Percentiles rank a stretch among this genome's conserved stretches.
Evolutionary conservation across 1,140 invertebrate species (phyloP).

Genomic region (Amyelois transitella): DNA sequence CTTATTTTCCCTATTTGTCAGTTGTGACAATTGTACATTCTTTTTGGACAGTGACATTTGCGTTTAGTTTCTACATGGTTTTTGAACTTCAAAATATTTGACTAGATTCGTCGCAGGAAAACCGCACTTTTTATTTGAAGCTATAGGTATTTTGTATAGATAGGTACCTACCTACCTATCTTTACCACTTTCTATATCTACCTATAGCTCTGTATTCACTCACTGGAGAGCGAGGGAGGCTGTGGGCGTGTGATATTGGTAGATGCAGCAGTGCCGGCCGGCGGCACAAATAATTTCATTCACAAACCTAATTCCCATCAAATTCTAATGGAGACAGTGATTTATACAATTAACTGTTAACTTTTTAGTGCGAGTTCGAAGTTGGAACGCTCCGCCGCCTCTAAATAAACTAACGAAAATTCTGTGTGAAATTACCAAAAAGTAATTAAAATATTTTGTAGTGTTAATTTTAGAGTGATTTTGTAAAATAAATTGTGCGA

Average conservation of each 20-base stretch:
- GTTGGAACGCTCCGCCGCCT: constrained; percentile 19
- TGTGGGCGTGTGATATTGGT: constrained; percentile 57
- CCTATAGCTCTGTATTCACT: constrained; percentile 33
- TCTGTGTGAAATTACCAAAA: constrained; percentile 29
- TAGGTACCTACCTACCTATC: not conserved
- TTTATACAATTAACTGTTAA: constrained; percentile 28
- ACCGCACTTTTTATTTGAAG: constrained; percentile 36
- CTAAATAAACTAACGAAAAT: constrained; percentile 12
- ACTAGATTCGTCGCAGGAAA: constrained; percentile 33
- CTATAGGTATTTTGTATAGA: constrained; percentile 18
- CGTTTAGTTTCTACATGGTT: not conserved
- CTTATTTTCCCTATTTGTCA: not conserved
- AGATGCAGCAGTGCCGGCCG: constrained; percentile 46
- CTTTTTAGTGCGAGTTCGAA: constrained; percentile 27
- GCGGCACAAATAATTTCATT: constrained; percentile 37
- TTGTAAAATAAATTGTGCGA: constrained; percentile 37
- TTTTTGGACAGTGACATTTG: not conserved
- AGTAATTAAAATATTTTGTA: constrained; percentile 22
- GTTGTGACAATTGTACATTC: too few species aligned
- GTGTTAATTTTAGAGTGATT: constrained; percentile 32
- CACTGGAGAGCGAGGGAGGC: constrained; percentile 52
- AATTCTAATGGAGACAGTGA: constrained; percentile 51
- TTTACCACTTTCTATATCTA: constrained; percentile 44
- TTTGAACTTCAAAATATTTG: not conserved
- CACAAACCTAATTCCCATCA: constrained; percentile 37